Conservation (phyloP, 2,797 vertebrate genomes). For the Leptoclinus maculatus region DNA sequence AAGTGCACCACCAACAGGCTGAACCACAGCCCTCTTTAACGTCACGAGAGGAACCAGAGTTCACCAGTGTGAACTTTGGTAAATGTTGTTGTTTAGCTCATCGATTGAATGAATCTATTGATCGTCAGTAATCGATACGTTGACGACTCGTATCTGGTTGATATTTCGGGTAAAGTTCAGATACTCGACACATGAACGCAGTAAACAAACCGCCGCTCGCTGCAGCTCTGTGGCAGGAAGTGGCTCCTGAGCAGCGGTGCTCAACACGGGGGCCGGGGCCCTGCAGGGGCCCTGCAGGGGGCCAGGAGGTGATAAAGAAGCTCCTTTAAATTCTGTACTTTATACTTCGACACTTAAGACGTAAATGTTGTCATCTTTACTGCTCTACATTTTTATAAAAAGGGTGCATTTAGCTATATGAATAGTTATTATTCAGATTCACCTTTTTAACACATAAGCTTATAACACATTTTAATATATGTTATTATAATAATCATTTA, state of each 20-base stretch:
- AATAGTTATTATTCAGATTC: no score
- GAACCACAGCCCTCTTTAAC: background rate
- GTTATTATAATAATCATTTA: background rate
- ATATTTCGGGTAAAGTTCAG: background rate
- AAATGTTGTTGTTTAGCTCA: background rate
- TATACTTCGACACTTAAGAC: no score
- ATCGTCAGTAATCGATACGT: background rate
- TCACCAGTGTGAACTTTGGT: background rate
- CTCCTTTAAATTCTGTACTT: background rate
- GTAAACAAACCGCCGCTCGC: background rate
- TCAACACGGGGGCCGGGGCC: background rate
- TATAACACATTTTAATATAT: background rate
- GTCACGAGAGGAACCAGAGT: background rate
- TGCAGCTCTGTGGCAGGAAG: constrained; percentile 4
- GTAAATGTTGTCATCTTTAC: background rate
- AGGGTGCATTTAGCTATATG: no score
- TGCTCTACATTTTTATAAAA: background rate
- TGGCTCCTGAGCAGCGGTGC: background rate
- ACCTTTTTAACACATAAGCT: background rate
- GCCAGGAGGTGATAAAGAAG: no score
- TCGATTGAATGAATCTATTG: no score
- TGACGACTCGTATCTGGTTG: background rate
- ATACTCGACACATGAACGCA: background rate
- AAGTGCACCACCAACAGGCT: background rate
- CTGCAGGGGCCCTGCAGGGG: background rate